Base-by-base conservation (phyloP, 2,888 invertebrate genomes). In the Amblyjoppa proteus region DNA sequence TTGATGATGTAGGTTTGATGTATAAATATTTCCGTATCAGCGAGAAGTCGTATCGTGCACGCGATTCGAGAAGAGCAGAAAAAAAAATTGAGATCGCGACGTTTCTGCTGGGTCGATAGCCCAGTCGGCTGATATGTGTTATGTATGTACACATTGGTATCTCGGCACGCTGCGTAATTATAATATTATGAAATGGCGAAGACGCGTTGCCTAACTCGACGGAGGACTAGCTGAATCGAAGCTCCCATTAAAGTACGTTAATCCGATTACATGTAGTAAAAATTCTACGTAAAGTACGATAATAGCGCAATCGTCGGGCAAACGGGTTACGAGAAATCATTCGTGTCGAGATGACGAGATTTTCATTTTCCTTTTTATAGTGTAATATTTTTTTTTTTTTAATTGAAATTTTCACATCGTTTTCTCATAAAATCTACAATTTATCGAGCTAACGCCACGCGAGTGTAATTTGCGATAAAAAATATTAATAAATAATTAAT, bases 261-360 rank as follows among this genome's bases (percentile, higher is more conserved):
- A 82, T 51, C 28, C 3, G 64, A 41, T 76, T 13, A 16, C 20
- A 58, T 74, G 68, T 66, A 53, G 41, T 53, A 64, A 74, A 74
- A 58, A 38, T 38, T 70, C 9, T 38, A 20, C 41, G 45, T 41
- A 51, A 66, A 31, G 31, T 49, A 77, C 64, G 61, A 51, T 28
- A 61, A 61, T 82, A 77, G 70, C 76, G 31, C 64, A 82, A 77
- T 53, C 16, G 20, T 11, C 11, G 11, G 51, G 31, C 53, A 68
- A 69, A 20, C 56, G 16, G 1, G 38, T 70, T 61, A 38, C 61
- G 76, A 82, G 64, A 76, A 82, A 76, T 82, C 70, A 76, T 82
- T 82, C 71, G 77, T 81, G 61, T n/a, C 41, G 31, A 75, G 58
- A 58, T 58, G 58, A 38, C 6, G 11, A 16, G 16, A 9, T 4